Evolutionary conservation across 2,113 vertebrate genomes (phyloP).

Genomic region (Nipponia nippon): DNA sequence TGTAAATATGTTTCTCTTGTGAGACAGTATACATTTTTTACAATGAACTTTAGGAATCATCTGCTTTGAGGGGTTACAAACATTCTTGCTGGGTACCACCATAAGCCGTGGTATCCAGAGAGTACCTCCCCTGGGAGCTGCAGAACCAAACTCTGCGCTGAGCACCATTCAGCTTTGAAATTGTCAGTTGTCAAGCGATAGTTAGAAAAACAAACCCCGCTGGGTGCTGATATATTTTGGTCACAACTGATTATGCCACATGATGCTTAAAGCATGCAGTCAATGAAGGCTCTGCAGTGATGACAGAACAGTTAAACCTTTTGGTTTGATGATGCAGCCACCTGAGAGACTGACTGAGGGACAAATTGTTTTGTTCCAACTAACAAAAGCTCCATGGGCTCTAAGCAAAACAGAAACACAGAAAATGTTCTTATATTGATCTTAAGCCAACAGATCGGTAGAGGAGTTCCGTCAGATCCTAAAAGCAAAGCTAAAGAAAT

Average conservation of each 20-base stretch:
- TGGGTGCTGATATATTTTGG: not conserved
- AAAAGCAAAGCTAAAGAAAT: not conserved
- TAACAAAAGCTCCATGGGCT: not conserved
- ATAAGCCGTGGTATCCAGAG: not conserved
- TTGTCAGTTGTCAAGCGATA: fast-evolving
- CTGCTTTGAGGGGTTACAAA: not conserved
- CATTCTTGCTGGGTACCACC: not conserved
- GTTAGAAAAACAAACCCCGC: not conserved
- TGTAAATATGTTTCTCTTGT: not conserved
- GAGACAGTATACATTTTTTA: not conserved
- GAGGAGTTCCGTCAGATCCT: not conserved
- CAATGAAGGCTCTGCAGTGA: not conserved
- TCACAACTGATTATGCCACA: not conserved
- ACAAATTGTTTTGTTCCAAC: not conserved
- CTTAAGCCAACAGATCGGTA: not conserved
- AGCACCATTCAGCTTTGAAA: not conserved
- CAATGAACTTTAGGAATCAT: not conserved
- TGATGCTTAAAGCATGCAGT: not conserved
- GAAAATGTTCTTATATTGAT: not conserved
- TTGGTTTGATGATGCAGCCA: not conserved
- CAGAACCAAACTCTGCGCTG: not conserved
- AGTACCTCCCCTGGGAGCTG: not conserved
- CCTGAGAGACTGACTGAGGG: not conserved
- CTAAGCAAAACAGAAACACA: not conserved
- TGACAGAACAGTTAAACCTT: not conserved